These are phyloP conservation scores for Poecilus cupreus DNA, from an alignment of 2,888 invertebrate genomes.

Conservation along the genomic window DNA sequence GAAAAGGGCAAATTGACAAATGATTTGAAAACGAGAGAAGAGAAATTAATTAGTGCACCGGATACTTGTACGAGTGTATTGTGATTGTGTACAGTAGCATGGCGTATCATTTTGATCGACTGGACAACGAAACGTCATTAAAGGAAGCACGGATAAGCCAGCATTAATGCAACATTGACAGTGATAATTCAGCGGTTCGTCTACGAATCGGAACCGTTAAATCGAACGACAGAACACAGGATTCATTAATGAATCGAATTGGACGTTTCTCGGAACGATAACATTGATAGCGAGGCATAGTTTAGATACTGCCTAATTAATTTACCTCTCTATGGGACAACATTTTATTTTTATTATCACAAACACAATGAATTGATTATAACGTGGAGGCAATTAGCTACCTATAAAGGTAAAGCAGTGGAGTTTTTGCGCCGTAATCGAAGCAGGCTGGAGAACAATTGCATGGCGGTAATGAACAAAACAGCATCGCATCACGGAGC, in stretches of 20 bases:
- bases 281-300: constrained; percentile 23
- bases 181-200: constrained; percentile 39
- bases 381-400: constrained; percentile 36
- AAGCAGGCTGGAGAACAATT: constrained; percentile 39
- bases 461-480: constrained; percentile 41
- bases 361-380: constrained; percentile 39
- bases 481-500: constrained; percentile 43
- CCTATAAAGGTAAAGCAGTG: constrained; percentile 33
- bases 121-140: constrained; percentile 42
- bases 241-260: constrained; percentile 27
- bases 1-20: too few species aligned
- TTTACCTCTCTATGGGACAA: constrained; percentile 16
- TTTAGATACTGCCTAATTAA: constrained; percentile 26
- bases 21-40: background rate
- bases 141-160: constrained; percentile 35
- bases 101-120: constrained; percentile 32
- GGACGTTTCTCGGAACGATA: constrained; percentile 25
- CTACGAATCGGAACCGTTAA: constrained; percentile 39
- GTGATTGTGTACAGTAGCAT: background rate
- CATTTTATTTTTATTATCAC: constrained; percentile 34
- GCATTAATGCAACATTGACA: constrained; percentile 44
- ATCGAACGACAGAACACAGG: constrained; percentile 36
- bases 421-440: constrained; percentile 38
- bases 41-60: constrained; percentile 3
- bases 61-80: constrained; percentile 2